Percentiles rank a stretch among this genome's conserved stretches.
phyloP scores from a whole-genome alignment of 2,113 vertebrate species.

The Heterotilapia buettikoferi region DNA sequence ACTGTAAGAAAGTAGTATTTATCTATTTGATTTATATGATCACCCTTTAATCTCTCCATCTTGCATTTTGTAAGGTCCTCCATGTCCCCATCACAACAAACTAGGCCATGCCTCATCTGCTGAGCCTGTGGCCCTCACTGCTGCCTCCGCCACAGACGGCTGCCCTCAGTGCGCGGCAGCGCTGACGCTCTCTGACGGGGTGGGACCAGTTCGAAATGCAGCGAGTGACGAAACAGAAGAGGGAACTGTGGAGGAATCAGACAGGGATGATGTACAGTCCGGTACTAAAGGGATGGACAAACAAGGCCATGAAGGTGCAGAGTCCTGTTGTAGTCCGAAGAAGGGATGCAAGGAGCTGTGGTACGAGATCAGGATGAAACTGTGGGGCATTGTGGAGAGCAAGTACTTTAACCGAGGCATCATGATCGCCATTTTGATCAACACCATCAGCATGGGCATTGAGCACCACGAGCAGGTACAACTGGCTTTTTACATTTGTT shows the following conservation, averaged over 20 bases:
- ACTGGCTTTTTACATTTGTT: fast-evolving
- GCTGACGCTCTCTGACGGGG: constrained; percentile 47
- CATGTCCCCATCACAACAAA: constrained; percentile 74
- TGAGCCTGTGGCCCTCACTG: constrained; percentile 3
- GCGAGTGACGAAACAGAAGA: constrained; percentile 50
- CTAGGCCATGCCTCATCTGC: constrained; percentile 59
- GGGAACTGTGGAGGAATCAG: constrained; percentile 42
- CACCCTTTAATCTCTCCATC: background rate
- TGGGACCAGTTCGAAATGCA: background rate
- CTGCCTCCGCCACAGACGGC: constrained; percentile 67
- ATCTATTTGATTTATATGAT: background rate
- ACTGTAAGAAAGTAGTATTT: background rate
- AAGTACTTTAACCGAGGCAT: constrained; percentile 97
- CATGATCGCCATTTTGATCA: constrained; percentile 96
- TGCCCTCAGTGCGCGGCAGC: constrained; percentile 73
- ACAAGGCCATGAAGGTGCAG: background rate
- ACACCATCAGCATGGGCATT: constrained; percentile 97
- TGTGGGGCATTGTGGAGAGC: constrained; percentile 92
- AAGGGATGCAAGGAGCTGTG: constrained; percentile 13
- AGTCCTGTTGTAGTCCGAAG: background rate
- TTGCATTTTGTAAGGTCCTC: constrained; percentile 55
- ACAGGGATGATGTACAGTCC: constrained; percentile 11
- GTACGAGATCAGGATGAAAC: constrained; percentile 76
- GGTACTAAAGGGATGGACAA: background rate
- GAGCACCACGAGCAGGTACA: constrained; percentile 93